phyloP scores from a whole-genome alignment of 37 sponge, comb jelly and placozoan species.

The Aplysina aerophoba region DNA sequence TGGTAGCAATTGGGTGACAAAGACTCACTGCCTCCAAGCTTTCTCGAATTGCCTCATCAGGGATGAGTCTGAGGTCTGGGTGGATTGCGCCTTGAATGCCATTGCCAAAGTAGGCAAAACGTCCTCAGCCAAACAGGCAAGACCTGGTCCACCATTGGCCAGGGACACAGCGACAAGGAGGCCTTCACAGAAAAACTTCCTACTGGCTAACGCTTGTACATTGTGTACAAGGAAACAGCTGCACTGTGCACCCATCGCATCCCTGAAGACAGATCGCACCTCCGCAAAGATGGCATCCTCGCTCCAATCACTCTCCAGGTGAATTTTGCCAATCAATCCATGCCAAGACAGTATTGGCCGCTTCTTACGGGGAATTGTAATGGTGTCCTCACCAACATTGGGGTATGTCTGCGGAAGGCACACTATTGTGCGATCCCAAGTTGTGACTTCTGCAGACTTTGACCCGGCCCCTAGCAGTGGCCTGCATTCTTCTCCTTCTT shows the following conservation, averaged over 20 bases:
- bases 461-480: too few species aligned
- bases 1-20: too few species aligned
- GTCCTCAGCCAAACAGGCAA: constrained; percentile 22
- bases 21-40: too few species aligned
- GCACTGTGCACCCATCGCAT: not conserved
- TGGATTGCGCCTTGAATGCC: too few species aligned
- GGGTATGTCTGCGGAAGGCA: not conserved
- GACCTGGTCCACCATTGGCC: constrained; percentile 29
- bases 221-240: constrained; percentile 1
- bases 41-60: too few species aligned
- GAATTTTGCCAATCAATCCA: not conserved
- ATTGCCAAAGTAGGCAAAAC: too few species aligned
- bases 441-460: too few species aligned
- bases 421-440: too few species aligned
- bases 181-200: constrained; percentile 18
- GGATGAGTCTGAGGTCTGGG: too few species aligned
- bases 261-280: not conserved
- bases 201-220: constrained; percentile 11
- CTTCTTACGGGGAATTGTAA: not conserved
- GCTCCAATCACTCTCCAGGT: not conserved
- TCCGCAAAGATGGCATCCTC: not conserved
- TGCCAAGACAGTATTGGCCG: not conserved
- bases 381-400: not conserved
- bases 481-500: too few species aligned
- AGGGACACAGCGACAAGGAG: constrained; percentile 6